phyloP scores from a whole-genome alignment of 2,888 invertebrate genomes.

The Drosophila emarginata region DNA sequence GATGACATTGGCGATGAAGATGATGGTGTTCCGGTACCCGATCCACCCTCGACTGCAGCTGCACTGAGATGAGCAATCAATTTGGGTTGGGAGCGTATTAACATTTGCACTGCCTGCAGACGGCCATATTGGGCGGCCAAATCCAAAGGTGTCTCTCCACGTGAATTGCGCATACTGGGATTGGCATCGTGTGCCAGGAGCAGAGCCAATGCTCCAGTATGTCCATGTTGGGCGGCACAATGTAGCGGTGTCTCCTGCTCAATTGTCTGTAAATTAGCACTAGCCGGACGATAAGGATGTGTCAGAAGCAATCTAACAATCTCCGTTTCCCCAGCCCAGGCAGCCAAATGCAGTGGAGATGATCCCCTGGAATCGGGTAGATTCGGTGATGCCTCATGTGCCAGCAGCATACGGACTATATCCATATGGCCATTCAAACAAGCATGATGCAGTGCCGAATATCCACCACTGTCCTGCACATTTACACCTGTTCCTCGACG shows the following conservation, averaged over 20 bases:
- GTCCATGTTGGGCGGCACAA: constrained; percentile 96
- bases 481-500: constrained; percentile 95
- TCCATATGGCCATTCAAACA: constrained; percentile 96
- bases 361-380: constrained; percentile 95
- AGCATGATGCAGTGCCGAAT: constrained; percentile 96
- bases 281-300: constrained; percentile 91
- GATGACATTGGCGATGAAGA: constrained; percentile 72
- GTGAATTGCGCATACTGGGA: constrained; percentile 92
- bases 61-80: constrained; percentile 88
- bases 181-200: constrained; percentile 93
- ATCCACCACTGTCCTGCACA: constrained; percentile 95
- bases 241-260: constrained; percentile 96
- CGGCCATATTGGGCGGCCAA: constrained; percentile 95
- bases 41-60: constrained; percentile 56
- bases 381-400: constrained; percentile 92
- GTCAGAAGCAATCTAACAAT: constrained; percentile 93
- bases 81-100: constrained; percentile 92
- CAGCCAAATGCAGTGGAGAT: constrained; percentile 95
- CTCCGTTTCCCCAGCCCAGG: constrained; percentile 96
- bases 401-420: constrained; percentile 91
- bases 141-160: constrained; percentile 96
- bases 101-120: constrained; percentile 92
- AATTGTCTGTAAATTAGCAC: constrained; percentile 93
- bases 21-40: constrained; percentile 46
- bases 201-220: constrained; percentile 91